Percentiles rank a stretch among this genome's conserved stretches.
These are phyloP conservation scores for Jordanella pulchra DNA, from an alignment of 2,797 vertebrate genomes.

Conservation along the genomic window DNA sequence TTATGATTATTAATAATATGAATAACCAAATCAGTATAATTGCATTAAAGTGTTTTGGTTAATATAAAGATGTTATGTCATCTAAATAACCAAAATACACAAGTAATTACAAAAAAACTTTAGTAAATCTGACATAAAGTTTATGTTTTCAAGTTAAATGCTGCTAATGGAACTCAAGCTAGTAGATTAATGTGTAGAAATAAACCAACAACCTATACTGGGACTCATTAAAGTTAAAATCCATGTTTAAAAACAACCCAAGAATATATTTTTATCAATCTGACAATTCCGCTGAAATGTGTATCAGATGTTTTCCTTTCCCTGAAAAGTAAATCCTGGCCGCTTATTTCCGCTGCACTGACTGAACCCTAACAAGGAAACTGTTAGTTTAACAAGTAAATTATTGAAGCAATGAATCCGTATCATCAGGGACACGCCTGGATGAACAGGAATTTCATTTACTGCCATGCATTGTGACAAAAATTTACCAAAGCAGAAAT, in stretches of 20 bases:
- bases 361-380: slow-evolving; percentile 39
- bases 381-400: slow-evolving; percentile 25
- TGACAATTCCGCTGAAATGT: slow-evolving; percentile 1
- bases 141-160: too few relatives aligned
- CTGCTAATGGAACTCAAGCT: too few relatives aligned
- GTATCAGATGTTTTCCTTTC: background rate
- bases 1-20: too few relatives aligned
- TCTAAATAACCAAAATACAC: too few relatives aligned
- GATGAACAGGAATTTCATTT: slow-evolving; percentile 37
- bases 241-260: background rate
- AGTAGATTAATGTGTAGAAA: background rate
- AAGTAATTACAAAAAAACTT: too few relatives aligned
- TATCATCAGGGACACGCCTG: slow-evolving; percentile 5
- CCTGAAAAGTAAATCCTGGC: slow-evolving; percentile 16
- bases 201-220: background rate
- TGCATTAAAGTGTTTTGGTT: too few relatives aligned
- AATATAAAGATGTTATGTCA: too few relatives aligned
- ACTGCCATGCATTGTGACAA: slow-evolving; percentile 46
- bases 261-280: background rate
- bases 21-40: too few relatives aligned
- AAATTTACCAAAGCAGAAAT: slow-evolving; percentile 44
- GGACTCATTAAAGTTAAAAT: background rate
- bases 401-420: slow-evolving; percentile 35
- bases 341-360: slow-evolving; percentile 31
- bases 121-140: too few relatives aligned